Evolutionary conservation across 2,113 vertebrate genomes (phyloP).

Genomic region (Baryphthengus martii): DNA sequence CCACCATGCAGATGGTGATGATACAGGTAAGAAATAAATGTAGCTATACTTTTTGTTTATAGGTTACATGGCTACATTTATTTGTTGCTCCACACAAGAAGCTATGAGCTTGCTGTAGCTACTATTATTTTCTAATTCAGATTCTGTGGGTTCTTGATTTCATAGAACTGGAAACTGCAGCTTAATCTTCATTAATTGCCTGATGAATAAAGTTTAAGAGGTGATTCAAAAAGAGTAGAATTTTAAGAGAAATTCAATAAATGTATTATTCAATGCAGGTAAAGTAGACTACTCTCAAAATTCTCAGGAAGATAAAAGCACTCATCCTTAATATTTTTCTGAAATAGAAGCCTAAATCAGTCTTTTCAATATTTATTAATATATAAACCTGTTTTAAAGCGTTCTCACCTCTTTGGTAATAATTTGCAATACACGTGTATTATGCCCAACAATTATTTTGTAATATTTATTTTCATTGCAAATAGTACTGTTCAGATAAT

Average conservation of each 20-base stretch:
- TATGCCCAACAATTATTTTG: not conserved
- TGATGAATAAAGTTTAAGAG: not conserved
- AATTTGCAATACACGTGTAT: not conserved
- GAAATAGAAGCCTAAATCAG: not conserved
- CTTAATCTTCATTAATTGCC: not conserved
- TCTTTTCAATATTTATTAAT: not conserved
- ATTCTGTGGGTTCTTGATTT: not conserved
- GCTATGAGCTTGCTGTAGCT: not conserved
- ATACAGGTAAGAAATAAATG: not conserved
- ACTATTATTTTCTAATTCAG: not conserved
- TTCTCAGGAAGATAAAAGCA: not conserved
- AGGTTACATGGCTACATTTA: not conserved
- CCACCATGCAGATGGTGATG: not conserved
- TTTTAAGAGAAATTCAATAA: not conserved
- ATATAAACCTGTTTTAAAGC: not conserved
- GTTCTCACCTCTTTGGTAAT: not conserved
- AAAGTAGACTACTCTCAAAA: not conserved
- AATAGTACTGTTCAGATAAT: not conserved
- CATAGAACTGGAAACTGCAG: rapidly evolving
- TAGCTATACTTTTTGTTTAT: not conserved
- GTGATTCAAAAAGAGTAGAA: not conserved
- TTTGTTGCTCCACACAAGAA: not conserved
- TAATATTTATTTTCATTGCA: not conserved
- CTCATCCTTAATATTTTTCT: not conserved
- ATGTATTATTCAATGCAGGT: rapidly evolving